phyloP scores from a whole-genome alignment of 2,797 vertebrate genomes.

The Benthosema pterotum region DNA sequence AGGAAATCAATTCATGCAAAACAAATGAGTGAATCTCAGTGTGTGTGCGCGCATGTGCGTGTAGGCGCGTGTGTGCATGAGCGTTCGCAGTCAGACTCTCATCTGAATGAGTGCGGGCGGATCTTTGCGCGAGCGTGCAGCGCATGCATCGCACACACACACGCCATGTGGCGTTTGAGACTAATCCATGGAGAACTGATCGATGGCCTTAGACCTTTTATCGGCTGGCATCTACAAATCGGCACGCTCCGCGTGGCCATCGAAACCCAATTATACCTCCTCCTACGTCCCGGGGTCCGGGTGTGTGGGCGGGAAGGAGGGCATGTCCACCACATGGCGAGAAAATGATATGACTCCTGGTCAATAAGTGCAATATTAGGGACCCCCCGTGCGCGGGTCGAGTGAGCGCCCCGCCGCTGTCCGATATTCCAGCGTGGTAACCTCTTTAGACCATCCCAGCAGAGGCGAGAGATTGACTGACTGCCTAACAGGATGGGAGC shows the following conservation, averaged over 20 bases:
- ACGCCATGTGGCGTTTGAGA: slow-evolving; percentile 17
- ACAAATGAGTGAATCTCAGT: slow-evolving; percentile 2
- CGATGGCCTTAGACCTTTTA: slow-evolving; percentile 14
- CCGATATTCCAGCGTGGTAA: slow-evolving; percentile 3
- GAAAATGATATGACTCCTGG: not conserved
- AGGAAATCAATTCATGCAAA: slow-evolving; percentile 15
- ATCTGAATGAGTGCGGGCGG: not conserved
- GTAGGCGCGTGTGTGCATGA: not conserved
- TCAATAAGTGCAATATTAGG: not conserved
- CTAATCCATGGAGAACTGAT: slow-evolving; percentile 2
- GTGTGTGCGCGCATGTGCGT: slow-evolving; percentile 25
- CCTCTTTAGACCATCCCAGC: slow-evolving; percentile 17
- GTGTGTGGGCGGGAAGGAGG: not conserved
- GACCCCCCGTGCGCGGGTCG: not conserved
- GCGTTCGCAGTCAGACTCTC: not conserved
- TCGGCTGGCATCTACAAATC: slow-evolving; percentile 23
- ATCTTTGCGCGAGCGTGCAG: slow-evolving; percentile 19
- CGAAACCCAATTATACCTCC: not conserved
- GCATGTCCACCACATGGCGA: not conserved
- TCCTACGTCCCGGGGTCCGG: not conserved
- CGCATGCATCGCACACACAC: not conserved
- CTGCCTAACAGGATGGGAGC: slow-evolving; percentile 16
- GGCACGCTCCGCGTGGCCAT: not conserved
- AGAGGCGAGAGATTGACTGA: slow-evolving; percentile 22
- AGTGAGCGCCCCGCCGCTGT: not conserved